These are phyloP conservation scores for Synergus gifuensis DNA, from an alignment of 2,888 invertebrate genomes.

Conservation along the genomic window DNA sequence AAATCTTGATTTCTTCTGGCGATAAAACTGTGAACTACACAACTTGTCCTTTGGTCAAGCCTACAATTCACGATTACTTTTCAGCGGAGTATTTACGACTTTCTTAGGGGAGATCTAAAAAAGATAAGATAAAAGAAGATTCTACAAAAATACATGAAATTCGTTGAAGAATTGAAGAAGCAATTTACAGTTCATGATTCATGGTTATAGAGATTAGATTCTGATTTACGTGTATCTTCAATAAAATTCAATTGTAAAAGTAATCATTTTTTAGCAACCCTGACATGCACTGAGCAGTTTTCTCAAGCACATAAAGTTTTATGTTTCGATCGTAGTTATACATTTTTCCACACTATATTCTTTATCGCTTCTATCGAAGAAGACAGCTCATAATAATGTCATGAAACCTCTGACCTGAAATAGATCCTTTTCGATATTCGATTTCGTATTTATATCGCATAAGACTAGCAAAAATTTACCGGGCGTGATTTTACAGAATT, in stretches of 20 bases:
- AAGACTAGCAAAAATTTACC: background rate
- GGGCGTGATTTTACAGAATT: no score
- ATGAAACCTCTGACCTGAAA: background rate
- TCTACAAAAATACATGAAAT: background rate
- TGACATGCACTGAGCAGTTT: background rate
- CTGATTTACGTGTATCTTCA: background rate
- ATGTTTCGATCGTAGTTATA: background rate
- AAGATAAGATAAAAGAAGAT: background rate
- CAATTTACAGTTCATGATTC: background rate
- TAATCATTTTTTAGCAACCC: no score
- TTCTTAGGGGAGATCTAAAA: background rate
- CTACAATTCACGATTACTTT: background rate
- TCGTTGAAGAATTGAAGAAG: background rate
- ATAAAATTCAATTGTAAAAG: background rate
- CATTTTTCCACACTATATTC: constrained; percentile 7
- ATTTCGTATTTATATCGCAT: background rate
- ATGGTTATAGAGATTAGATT: background rate
- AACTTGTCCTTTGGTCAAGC: background rate
- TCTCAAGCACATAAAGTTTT: background rate
- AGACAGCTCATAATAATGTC: background rate
- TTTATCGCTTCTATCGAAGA: background rate
- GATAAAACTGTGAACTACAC: background rate
- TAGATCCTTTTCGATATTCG: background rate
- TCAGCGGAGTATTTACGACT: background rate
- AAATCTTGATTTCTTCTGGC: background rate